Evolutionary conservation across 2,113 vertebrate genomes (phyloP), one percentile per base, ranked within the genome.

Genomic region (Pholis gunnellus): DNA sequence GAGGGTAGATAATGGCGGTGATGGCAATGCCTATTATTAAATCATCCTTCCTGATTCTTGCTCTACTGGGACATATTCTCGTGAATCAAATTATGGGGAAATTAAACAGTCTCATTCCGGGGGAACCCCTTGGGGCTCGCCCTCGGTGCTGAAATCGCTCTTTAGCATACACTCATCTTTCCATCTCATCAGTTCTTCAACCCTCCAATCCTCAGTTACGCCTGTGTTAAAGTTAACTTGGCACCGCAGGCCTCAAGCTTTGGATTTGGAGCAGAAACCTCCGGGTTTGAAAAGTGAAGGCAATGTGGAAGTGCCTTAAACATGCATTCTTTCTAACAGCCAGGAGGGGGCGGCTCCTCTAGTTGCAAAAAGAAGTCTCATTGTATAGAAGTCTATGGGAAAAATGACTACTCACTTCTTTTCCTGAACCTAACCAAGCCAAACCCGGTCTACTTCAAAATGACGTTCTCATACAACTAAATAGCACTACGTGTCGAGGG

Each of bases 61-160:
- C 56, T 69, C 1, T 75, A 71, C 74, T 78, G 68, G 63, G 75
- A 79, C 38, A 65, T 38, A 48, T 38, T 68, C 52, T 57, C 4
- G 22, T 50, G 72, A 76, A 89, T 84, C n/a, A 40, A 65, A 82
- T 89, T 76, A 82, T 76, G 38, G 63, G 69, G 63, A 75, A 74
- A 76, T 81, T 38, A 76, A 75, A 82, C 40, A 57, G 15, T 67
- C 60, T 83, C n/a, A 56, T 72, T 67, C 22, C 0, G 18, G 0
- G 34, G 61, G 52, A 78, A n/a, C 2, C 44, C 75, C 63, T 44
- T 25, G 29, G 65, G 68, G 34, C 17, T 4, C 27, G 15, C 48
- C 20, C n/a, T 56, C 5, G 1, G 42, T 42, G 17, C 64, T 61
- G 34, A 27, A 80, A 80, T 82, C 66, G 42, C 68, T 67, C 56